These are phyloP conservation scores for Clarias gariepinus DNA, from an alignment of 2,113 vertebrate species.

Conservation along the genomic window DNA sequence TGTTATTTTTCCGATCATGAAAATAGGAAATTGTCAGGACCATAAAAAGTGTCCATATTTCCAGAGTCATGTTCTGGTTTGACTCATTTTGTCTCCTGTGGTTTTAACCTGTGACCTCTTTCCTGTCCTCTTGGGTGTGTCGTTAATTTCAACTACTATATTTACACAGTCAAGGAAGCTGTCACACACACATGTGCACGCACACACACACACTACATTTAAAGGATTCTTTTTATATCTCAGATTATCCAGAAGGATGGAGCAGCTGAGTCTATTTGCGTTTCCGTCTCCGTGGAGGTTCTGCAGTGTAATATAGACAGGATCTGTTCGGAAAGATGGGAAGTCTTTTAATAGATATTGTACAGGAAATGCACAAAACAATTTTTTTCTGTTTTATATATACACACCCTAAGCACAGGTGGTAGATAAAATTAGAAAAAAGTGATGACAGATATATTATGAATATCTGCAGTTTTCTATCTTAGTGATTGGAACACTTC, in stretches of 20 bases:
- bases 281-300: slow-evolving; percentile 30
- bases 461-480: not conserved
- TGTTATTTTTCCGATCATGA: not conserved
- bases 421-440: not conserved
- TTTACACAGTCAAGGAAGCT: slow-evolving; percentile 4
- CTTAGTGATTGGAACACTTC: not conserved
- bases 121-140: slow-evolving; percentile 38
- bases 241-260: slow-evolving; percentile 49
- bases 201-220: slow-evolving; percentile 44
- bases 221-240: slow-evolving; percentile 54
- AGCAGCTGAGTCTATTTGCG: slow-evolving; percentile 31
- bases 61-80: not conserved
- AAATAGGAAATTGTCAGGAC: not conserved
- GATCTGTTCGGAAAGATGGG: not conserved
- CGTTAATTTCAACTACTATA: slow-evolving; percentile 46
- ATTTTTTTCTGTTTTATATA: not conserved
- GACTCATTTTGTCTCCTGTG: not conserved
- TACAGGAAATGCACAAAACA: not conserved
- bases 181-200: slow-evolving; percentile 18
- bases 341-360: not conserved
- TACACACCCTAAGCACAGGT: not conserved
- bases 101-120: slow-evolving; percentile 30
- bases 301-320: not conserved
- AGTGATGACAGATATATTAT: not conserved
- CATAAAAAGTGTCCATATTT: not conserved